Evolutionary conservation across 2,888 invertebrate genomes (phyloP), one percentile per base, ranked within the genome.

Genomic region (Aspidapion aeneum): DNA sequence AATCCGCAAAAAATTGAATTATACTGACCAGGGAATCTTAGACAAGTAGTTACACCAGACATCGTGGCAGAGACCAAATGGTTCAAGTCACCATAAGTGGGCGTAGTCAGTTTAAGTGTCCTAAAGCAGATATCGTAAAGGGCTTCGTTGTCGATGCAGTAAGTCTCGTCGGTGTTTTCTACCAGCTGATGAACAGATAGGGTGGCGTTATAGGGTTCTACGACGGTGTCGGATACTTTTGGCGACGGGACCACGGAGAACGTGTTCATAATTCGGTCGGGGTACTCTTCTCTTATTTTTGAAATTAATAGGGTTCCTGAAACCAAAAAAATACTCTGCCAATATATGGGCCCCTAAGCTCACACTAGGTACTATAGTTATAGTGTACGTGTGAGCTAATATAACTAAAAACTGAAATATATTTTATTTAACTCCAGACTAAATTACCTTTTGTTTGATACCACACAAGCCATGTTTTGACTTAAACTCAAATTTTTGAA

Each of bases 241-340:
- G 91, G 91, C 68, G 91, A 91, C 71, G 91, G 91, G 79, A 91
- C 90, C 67, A 97, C 95, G 63, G 94, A 94, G 83, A 94, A 96
- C 75, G 96, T 96, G 85, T 94, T 94, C 96, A 97, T 97, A 75
- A 97, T 97, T 83, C 97, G 90, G 85, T 97, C 97, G 69, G 97
- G 97, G 79, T 96, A 97, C 83, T 97, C 97, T 82, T 97, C 96
- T 74, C 96, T 89, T 80, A 97, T 96, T 83, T 97, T 97, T 71
- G 94, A 95, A 77, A 97, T 97, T 69, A 97, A 86, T 65, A 97
- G 85, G 65, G 97, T 97, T 17, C 35, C 35, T 35, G 35, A 35
- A 35, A 35, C 35, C 3, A 35, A 35, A 35, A 35, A 7, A n/a
- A n/a, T n/a, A n/a, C n/a, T n/a, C n/a, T n/a, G n/a, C n/a, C n/a